phyloP scores from a whole-genome alignment of 2,888 invertebrate genomes.

The Hirtodrosophila histrioides region DNA sequence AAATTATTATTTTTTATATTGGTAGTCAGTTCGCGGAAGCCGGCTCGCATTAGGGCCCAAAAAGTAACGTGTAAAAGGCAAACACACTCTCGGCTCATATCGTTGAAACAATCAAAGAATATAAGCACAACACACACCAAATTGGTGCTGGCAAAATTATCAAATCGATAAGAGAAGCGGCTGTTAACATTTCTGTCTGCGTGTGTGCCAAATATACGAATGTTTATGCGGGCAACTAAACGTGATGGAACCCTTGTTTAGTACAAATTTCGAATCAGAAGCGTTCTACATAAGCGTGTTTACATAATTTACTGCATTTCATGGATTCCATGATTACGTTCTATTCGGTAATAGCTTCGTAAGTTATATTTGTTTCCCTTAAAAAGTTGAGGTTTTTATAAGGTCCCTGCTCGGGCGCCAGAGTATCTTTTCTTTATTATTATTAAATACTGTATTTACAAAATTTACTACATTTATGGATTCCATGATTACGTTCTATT shows the following conservation, averaged over 20 bases:
- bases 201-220: conserved; percentile 38
- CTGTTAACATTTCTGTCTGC: conserved; percentile 40
- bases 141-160: conserved; percentile 53
- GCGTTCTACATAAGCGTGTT: conserved; percentile 17
- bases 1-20: conserved; percentile 41
- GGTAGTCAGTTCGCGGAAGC: conserved; percentile 49
- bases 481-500: conserved; percentile 14
- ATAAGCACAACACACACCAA: conserved; percentile 27
- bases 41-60: conserved; percentile 50
- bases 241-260: conserved; percentile 34
- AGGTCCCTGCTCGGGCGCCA: not conserved
- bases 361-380: no score
- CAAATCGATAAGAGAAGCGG: conserved; percentile 61
- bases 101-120: conserved; percentile 58
- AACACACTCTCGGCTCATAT: conserved; percentile 54
- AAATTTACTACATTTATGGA: not conserved
- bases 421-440: no score
- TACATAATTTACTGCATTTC: not conserved
- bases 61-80: conserved; percentile 51
- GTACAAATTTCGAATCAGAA: conserved; percentile 23
- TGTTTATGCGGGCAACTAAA: conserved; percentile 42
- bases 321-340: conserved; percentile 7
- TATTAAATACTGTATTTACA: no score
- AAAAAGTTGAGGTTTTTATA: no score
- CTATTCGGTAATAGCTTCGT: conserved; percentile 18